phyloP scores from a whole-genome alignment of 2,888 invertebrate genomes.

The Caradrina clavipalpis region DNA sequence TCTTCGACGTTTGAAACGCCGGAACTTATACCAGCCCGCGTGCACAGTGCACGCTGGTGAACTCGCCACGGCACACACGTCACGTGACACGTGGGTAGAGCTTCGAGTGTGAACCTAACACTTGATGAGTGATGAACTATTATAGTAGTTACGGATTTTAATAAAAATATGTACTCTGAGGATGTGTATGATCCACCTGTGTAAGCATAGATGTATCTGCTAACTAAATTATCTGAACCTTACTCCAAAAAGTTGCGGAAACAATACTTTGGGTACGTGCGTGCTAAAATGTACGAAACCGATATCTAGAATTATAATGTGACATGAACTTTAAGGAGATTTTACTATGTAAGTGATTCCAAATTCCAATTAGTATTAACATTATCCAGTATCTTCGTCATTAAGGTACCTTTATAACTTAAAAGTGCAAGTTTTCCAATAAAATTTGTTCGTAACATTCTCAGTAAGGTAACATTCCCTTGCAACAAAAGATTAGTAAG shows the following conservation, averaged over 20 bases:
- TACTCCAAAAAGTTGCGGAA: constrained; percentile 8
- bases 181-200: constrained; percentile 6
- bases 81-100: neutral
- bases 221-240: constrained; percentile 2
- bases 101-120: constrained; percentile 22
- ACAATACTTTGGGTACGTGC: constrained; percentile 42
- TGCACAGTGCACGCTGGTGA: neutral
- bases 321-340: constrained; percentile 3
- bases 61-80: neutral
- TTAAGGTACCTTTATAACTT: neutral
- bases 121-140: constrained; percentile 38
- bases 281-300: constrained; percentile 57
- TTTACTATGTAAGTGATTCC: neutral
- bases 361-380: constrained; percentile 1
- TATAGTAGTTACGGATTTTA: constrained; percentile 24
- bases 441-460: neutral
- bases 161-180: constrained; percentile 10
- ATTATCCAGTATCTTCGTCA: neutral
- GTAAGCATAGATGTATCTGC: constrained; percentile 17
- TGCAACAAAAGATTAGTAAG: too few relatives aligned
- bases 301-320: constrained; percentile 24
- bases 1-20: constrained; percentile 82
- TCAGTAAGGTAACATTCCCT: too few relatives aligned
- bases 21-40: constrained; percentile 1
- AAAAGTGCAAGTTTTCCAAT: neutral